Evolutionary conservation across 2,888 invertebrate species (phyloP).

Genomic region (Caenorhabditis macrosperma): DNA sequence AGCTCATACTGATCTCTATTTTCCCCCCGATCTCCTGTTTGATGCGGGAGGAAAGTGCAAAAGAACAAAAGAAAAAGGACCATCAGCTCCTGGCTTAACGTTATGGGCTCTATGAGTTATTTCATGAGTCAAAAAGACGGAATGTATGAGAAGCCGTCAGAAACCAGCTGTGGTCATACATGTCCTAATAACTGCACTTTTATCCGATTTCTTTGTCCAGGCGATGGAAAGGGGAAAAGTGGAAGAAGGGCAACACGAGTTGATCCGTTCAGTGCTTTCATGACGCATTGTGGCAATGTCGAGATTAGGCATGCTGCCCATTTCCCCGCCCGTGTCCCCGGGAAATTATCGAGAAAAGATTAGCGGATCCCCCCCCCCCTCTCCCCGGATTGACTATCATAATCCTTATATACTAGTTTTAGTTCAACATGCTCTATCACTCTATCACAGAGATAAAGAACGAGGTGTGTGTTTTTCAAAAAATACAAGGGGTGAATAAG

Average conservation of each 20-base stretch:
- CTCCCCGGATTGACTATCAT: slow-evolving; percentile 13
- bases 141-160: neutral
- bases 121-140: no score
- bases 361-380: slow-evolving; percentile 37
- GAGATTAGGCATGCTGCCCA: slow-evolving; percentile 29
- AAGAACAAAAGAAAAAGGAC: slow-evolving; percentile 17
- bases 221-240: neutral
- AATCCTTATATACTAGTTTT: slow-evolving; percentile 34
- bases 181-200: neutral
- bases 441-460: neutral
- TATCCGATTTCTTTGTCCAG: neutral
- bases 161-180: neutral
- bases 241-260: neutral
- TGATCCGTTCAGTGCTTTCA: slow-evolving; percentile 6
- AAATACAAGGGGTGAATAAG: neutral
- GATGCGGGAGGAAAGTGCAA: no score
- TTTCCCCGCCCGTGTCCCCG: slow-evolving; percentile 3
- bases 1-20: neutral
- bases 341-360: slow-evolving; percentile 46
- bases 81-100: slow-evolving; percentile 32
- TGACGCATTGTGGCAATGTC: slow-evolving; percentile 48
- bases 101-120: slow-evolving; percentile 26
- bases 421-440: slow-evolving; percentile 24
- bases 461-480: slow-evolving; percentile 3
- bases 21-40: neutral